A percentile compares a stretch with the other conserved stretches of the same genome.
Evolutionary conservation across 2,113 vertebrate genomes (phyloP).

Genomic region (Rhizomys pruinosus): DNA sequence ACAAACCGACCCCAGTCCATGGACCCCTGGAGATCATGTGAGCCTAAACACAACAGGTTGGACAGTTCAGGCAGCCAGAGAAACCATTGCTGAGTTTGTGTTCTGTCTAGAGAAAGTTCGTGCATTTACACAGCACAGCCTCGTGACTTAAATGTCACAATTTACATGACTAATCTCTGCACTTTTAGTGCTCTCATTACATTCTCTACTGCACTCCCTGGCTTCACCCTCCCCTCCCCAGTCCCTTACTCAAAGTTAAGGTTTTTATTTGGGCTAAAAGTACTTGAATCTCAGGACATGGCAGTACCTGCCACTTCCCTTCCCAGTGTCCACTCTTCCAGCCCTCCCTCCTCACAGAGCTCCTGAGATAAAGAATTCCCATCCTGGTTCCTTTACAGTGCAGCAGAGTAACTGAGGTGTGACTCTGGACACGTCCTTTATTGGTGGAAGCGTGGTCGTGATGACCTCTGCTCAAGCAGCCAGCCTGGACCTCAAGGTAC

Average conservation of each 20-base stretch:
- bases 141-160: not conserved
- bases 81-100: not conserved
- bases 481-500: not conserved
- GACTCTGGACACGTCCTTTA: not conserved
- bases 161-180: not conserved
- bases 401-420: not conserved
- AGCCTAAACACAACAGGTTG: no score
- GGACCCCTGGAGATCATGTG: not conserved
- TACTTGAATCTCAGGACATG: not conserved
- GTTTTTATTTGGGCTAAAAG: not conserved
- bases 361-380: not conserved
- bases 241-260: accelerated
- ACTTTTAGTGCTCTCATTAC: not conserved
- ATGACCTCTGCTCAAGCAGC: not conserved
- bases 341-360: not conserved
- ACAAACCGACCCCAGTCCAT: not conserved
- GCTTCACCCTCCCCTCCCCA: accelerated
- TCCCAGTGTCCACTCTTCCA: accelerated
- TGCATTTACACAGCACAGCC: accelerated
- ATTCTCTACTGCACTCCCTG: not conserved
- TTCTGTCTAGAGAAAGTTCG: not conserved
- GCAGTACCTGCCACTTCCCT: not conserved
- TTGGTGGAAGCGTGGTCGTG: not conserved
- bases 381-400: not conserved
- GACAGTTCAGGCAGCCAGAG: not conserved